Evolutionary conservation across 2,113 vertebrate species (phyloP), one percentile per base, ranked within the genome.

Genomic region (Boleophthalmus pectinirostris): DNA sequence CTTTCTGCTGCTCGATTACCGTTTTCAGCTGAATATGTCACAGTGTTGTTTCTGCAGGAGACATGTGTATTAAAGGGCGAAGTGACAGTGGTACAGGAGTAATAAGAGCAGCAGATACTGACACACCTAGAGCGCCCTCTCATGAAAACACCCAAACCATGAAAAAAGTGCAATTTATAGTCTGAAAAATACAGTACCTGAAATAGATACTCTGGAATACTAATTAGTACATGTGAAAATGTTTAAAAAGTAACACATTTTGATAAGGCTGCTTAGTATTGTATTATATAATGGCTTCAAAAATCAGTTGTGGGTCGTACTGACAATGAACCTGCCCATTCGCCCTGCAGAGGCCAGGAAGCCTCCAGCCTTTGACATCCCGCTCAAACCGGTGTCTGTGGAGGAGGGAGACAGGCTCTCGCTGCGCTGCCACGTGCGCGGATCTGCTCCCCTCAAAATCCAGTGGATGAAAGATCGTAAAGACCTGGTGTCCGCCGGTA

Each of bases 401-500:
- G 93, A 81, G 1, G 96, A 96, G 87, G 97, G 96, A 4, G 94
- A 96, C 8, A 94, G 75, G 3, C 10, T 98, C 35, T 94, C 93
- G 60, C 94, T 99, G 53, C 92, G 84, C 78, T 98, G 97, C 68
- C 97, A 98, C 0, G 95, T 98, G 20, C 88, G 81, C 18, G 97
- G 98, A 54, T 95, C 97, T 0, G 85, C 95, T 64, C 98, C 98
- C 0, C 94, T 99, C 66, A 95, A 92, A 74, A 91, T 98, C 82
- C 95, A 96, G 86, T 99, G 98, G 97, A 86, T 98, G 91, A 98
- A 96, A 84, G 94, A 96, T 89, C 95, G 97, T 69, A 95, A 90
- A 80, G 97, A 99, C 77, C 85, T 99, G 77, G 92, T 85, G 58
- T 90, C 95, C 13, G 93, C 94, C 0, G 94, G 95, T 54, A 97